These are phyloP conservation scores for Chymomyza amoena DNA, from an alignment of 2,888 invertebrate species.

Conservation along the genomic window DNA sequence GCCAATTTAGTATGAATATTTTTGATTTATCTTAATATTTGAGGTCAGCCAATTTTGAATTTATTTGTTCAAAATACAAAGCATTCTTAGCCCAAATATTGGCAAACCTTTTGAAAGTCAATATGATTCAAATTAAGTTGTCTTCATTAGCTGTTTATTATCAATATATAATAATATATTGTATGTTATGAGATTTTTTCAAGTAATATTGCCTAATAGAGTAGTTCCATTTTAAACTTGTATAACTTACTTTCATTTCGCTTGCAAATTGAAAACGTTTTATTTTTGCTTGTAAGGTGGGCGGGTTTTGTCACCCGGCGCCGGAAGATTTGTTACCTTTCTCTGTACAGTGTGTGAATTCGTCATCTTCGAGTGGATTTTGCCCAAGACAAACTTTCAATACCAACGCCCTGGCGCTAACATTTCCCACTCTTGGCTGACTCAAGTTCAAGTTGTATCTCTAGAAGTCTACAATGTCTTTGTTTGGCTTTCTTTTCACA, in stretches of 20 bases:
- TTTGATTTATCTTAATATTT: no score
- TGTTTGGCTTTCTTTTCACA: not conserved
- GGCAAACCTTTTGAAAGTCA: no score
- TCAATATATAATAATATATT: no score
- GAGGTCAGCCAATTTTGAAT: no score
- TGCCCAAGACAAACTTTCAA: not conserved
- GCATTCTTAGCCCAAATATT: no score
- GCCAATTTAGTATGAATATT: no score
- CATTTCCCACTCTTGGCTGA: not conserved
- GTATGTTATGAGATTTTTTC: no score
- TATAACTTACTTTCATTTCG: not conserved
- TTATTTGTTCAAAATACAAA: no score
- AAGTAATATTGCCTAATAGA: not conserved
- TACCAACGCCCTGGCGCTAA: not conserved
- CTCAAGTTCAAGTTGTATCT: not conserved
- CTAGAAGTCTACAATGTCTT: not conserved
- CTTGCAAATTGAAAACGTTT: not conserved
- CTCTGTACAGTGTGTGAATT: not conserved
- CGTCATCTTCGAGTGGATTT: not conserved
- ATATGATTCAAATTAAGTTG: no score
- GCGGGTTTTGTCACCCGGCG: no score
- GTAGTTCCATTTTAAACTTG: not conserved
- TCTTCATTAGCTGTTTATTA: no score
- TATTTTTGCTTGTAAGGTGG: not conserved
- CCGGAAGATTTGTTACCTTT: no score